Percentiles rank a stretch among this genome's conserved stretches.
Conservation (phyloP, 2,888 invertebrate species). For the Cephus runcator region DNA sequence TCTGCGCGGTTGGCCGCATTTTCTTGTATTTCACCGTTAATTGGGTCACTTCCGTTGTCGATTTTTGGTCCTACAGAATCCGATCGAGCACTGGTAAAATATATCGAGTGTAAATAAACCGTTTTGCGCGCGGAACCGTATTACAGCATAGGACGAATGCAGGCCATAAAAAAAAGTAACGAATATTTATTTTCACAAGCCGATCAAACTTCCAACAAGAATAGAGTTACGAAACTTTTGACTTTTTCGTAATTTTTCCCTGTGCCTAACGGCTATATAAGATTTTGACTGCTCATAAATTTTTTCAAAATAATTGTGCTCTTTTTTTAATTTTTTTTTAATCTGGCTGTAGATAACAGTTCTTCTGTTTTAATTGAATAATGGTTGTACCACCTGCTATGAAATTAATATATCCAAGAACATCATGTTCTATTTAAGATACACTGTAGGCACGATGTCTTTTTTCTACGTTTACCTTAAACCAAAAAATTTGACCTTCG, state of each 20-base stretch:
- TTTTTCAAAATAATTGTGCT: neutral
- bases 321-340: neutral
- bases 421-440: neutral
- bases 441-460: neutral
- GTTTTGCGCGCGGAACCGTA: neutral
- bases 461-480: neutral
- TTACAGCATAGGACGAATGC: neutral
- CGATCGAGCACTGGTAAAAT: neutral
- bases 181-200: neutral
- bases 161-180: neutral
- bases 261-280: neutral
- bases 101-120: slow-evolving; percentile 31
- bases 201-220: neutral
- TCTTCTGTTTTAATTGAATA: neutral
- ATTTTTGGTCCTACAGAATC: slow-evolving; percentile 15
- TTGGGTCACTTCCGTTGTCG: slow-evolving; percentile 61
- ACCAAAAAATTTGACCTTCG: slow-evolving; percentile 48
- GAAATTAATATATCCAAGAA: neutral
- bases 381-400: neutral
- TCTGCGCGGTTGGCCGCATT: slow-evolving; percentile 60
- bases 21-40: slow-evolving; percentile 56
- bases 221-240: neutral
- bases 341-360: neutral
- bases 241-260: neutral
- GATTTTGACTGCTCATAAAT: neutral